These are phyloP conservation scores for Bos indicus DNA, from an alignment of 2,113 vertebrate genomes.

Conservation along the genomic window DNA sequence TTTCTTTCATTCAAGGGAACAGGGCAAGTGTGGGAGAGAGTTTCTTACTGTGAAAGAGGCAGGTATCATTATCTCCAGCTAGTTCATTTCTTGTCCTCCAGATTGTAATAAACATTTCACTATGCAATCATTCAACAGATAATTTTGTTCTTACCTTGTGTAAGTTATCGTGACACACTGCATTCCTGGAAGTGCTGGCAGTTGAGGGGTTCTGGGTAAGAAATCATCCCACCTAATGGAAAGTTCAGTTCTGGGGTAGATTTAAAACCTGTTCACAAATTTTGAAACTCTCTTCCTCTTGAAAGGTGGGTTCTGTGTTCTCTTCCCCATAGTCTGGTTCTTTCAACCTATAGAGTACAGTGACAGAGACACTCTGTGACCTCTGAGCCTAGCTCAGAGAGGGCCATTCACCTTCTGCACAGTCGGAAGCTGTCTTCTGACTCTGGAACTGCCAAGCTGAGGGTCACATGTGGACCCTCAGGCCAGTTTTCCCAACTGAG, in stretches of 20 bases:
- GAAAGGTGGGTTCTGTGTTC: background rate
- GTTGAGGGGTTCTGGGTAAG: background rate
- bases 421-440: background rate
- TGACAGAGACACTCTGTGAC: background rate
- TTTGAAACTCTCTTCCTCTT: background rate
- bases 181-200: background rate
- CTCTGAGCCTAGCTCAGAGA: background rate
- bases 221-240: background rate
- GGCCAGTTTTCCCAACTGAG: background rate
- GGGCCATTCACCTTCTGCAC: background rate
- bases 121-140: background rate
- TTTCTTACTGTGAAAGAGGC: background rate
- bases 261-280: background rate
- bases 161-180: background rate
- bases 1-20: background rate
- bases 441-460: background rate
- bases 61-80: background rate
- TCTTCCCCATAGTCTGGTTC: background rate
- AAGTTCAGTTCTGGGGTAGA: background rate
- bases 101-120: constrained; percentile 12
- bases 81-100: background rate
- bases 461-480: background rate
- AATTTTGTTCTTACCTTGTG: background rate
- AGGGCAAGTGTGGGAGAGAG: background rate
- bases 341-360: background rate